Evolutionary conservation across 2,888 invertebrate species (phyloP), one percentile per base, ranked within the genome.

Genomic region (Lumbricus terrestris): DNA sequence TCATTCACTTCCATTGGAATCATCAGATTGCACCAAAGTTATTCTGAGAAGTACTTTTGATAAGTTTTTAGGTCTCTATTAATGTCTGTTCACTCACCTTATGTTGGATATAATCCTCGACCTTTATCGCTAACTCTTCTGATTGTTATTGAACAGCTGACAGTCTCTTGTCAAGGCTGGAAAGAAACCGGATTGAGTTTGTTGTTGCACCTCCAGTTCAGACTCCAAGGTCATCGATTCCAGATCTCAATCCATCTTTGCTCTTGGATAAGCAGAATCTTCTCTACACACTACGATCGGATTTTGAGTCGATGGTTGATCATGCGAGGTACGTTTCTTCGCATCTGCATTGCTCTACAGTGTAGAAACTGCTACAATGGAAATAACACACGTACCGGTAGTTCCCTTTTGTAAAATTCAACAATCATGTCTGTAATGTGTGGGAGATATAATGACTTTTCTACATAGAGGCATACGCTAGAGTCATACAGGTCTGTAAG

Each of bases 151-250:
- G n/a, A 47, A 4, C 92, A 94, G 93, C 93, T 29, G 93, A 93
- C 83, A 92, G 93, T 88, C 92, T 93, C 47, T 94, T 95, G 35
- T 85, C 91, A 33, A 91, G 94, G 23, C 91, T 95, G 88, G 90
- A 92, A 40, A 92, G 92, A 6, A 83, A 38, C 37, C 33, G 34
- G 20, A 34, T 16, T 1, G 42, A 38, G 8, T 2, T 38, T 18
- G 38, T 83, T n/a, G 1, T 29, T 35, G 89, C 90, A 6, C 90
- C 90, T 33, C 54, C 54, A 29, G 93, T 96, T 34, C 94, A 94
- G 54, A 94, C 95, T 37, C 94, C 95, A 82, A 95, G 95, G 34
- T 95, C 96, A 13, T 93, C 95, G 16, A 93, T 96, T 1, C 95
- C 95, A 11, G 93, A 94, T 90, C 93, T 96, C 88, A 93, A 95